phyloP scores from a whole-genome alignment of 2,888 invertebrate species.

The Oligia strigilis region DNA sequence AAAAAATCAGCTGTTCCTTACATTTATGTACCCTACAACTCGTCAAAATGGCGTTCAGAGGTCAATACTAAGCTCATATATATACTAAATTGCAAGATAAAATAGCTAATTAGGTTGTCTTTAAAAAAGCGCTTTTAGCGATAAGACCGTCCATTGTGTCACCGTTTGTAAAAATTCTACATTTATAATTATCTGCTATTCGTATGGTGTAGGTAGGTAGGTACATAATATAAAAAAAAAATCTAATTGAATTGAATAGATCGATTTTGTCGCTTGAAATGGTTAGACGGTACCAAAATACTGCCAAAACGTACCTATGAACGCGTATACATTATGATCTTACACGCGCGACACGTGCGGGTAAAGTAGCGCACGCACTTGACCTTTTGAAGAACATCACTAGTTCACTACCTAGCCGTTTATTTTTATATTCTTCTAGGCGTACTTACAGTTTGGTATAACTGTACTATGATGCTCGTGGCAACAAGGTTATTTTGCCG shows the following conservation, averaged over 20 bases:
- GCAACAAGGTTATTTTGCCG: background rate
- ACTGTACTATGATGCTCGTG: background rate
- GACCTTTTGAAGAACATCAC: background rate
- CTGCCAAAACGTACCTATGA: background rate
- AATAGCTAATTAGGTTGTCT: background rate
- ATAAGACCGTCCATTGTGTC: background rate
- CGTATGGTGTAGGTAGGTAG: background rate
- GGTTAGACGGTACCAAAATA: background rate
- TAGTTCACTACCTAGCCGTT: background rate
- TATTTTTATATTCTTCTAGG: background rate
- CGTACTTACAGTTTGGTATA: background rate
- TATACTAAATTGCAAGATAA: background rate
- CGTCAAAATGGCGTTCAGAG: no score
- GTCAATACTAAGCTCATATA: no score
- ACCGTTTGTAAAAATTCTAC: background rate
- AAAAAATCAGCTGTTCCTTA: no score
- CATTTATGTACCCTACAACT: no score
- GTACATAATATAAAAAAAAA: background rate
- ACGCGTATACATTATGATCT: background rate
- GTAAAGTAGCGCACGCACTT: background rate
- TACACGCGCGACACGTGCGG: background rate
- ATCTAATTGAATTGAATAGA: background rate
- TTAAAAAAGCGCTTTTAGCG: background rate
- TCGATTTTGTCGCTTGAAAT: background rate
- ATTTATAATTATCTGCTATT: background rate